phyloP scores from a whole-genome alignment of 2,797 vertebrate species.

The Salmo trutta region DNA sequence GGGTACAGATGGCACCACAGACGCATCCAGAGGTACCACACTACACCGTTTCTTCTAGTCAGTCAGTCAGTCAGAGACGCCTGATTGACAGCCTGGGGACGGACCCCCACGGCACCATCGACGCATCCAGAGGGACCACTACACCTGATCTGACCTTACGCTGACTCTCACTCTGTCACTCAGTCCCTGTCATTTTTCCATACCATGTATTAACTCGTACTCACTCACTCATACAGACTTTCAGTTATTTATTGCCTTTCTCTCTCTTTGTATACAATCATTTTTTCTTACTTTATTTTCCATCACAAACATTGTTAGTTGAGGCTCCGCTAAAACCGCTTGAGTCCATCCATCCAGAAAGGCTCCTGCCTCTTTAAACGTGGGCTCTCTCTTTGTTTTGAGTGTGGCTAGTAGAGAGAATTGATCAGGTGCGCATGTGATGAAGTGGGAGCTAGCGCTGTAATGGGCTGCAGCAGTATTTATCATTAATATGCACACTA shows the following conservation, averaged over 20 bases:
- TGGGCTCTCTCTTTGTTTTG: slow-evolving; percentile 69
- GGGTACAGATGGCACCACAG: slow-evolving; percentile 85
- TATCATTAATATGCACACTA: slow-evolving; percentile 80
- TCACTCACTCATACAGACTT: slow-evolving; percentile 16
- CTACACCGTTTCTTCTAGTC: neutral
- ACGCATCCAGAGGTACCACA: slow-evolving; percentile 90
- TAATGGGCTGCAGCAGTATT: slow-evolving; percentile 73
- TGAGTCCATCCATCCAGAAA: slow-evolving; percentile 36
- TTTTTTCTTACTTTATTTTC: neutral
- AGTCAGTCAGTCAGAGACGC: too few relatives aligned
- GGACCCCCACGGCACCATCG: too few relatives aligned
- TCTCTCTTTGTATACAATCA: neutral
- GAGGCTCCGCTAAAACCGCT: neutral
- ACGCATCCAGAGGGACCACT: too few relatives aligned
- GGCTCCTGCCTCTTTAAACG: slow-evolving; percentile 63
- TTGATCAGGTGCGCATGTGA: slow-evolving; percentile 79
- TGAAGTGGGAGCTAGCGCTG: slow-evolving; percentile 70
- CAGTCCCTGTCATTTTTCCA: too few relatives aligned
- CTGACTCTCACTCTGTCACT: too few relatives aligned
- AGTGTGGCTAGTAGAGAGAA: slow-evolving; percentile 68
- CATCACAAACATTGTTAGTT: neutral
- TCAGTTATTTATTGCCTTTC: neutral
- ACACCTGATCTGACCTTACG: too few relatives aligned
- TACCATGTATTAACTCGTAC: too few relatives aligned
- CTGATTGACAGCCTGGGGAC: too few relatives aligned